Conservation (phyloP, 2,888 invertebrate genomes). For the Proisotoma minuta region DNA sequence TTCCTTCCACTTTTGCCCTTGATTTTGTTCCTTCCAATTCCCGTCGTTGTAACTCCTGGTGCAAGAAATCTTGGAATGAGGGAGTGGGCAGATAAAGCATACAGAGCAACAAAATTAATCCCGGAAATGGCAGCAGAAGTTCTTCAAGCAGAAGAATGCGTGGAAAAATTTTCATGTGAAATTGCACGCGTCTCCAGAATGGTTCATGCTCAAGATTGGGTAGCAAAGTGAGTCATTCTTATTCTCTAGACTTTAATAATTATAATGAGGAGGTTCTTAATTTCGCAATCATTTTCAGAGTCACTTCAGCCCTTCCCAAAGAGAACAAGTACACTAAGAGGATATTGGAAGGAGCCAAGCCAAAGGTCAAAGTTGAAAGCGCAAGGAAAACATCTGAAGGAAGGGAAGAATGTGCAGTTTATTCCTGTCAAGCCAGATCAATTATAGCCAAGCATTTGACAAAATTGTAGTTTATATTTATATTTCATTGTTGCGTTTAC, state of each 20-base stretch:
- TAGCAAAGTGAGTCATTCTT: constrained; percentile 21
- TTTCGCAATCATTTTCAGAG: constrained; percentile 7
- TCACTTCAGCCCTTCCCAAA: constrained; percentile 17
- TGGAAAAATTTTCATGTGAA: constrained; percentile 34
- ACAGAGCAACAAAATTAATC: neutral
- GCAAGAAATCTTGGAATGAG: neutral
- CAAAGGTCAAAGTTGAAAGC: neutral
- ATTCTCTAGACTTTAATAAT: neutral
- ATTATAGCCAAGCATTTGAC: neutral
- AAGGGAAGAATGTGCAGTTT: neutral
- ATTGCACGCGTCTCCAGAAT: constrained; percentile 21
- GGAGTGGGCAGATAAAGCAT: neutral
- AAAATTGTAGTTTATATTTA: neutral
- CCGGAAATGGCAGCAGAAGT: constrained; percentile 17
- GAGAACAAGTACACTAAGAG: constrained; percentile 18
- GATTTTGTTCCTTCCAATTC: constrained; percentile 23
- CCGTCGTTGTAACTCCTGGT: constrained; percentile 14
- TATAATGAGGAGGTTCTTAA: neutral
- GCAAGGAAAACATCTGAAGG: neutral
- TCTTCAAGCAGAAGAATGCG: constrained; percentile 31
- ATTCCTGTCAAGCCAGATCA: constrained; percentile 1
- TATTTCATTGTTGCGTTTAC: too few species aligned
- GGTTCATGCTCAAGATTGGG: constrained; percentile 22
- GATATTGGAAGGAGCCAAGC: constrained; percentile 18
- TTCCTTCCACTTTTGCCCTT: constrained; percentile 14